Percentiles rank a stretch among this genome's conserved stretches.
phyloP scores from a whole-genome alignment of 1,140 invertebrate genomes.

The fruit fly (Drosophila melanogaster) region Release_6_plus_ISO1_MT NT_033777.3:22861001-22861500 shows the following conservation, averaged over 20 bases:
- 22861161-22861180: constrained; percentile 9
- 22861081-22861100: too few species aligned
- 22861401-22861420: constrained; percentile 53
- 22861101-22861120: too few species aligned
- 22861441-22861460: constrained; percentile 60
- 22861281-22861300: neutral
- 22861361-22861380: constrained; percentile 39
- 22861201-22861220: constrained; percentile 23
- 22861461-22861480: constrained; percentile 13
- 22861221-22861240: constrained; percentile 32
- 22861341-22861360: neutral
- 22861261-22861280: constrained; percentile 15
- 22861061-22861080: too few species aligned
- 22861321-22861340: neutral
- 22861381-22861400: constrained; percentile 50
- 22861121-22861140: too few species aligned
- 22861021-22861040: neutral
- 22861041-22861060: too few species aligned
- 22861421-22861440: constrained; percentile 52
- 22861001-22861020: neutral
- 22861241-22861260: constrained; percentile 47
- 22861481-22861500: neutral
- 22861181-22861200: constrained; percentile 36
- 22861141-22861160: neutral
- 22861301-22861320: neutral